phyloP scores from a whole-genome alignment of 1,140 invertebrate genomes.

The Ditylenchus dipsaci region DNA sequence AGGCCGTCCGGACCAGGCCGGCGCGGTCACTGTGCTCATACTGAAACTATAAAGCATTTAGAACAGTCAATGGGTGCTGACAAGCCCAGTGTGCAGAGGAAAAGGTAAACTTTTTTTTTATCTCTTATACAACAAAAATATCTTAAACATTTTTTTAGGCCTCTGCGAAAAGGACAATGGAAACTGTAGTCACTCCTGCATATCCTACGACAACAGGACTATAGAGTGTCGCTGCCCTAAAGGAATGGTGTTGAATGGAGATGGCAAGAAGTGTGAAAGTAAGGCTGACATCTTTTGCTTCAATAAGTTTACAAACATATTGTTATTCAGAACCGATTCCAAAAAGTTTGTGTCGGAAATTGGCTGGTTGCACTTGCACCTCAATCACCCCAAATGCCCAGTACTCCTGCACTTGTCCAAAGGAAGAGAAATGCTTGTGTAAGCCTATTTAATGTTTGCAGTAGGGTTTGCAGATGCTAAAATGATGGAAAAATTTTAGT shows the following conservation, averaged over 20 bases:
- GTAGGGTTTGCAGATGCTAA: neutral
- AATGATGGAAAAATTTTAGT: slow-evolving; percentile 30
- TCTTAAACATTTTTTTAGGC: no score
- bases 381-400: slow-evolving; percentile 49
- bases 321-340: slow-evolving; percentile 51
- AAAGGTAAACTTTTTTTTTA: slow-evolving; percentile 20
- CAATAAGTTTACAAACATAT: neutral
- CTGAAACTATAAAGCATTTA: no score
- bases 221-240: slow-evolving; percentile 55
- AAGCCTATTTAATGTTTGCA: slow-evolving; percentile 24
- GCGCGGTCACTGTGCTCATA: no score
- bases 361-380: slow-evolving; percentile 51
- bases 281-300: neutral
- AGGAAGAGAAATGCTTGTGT: slow-evolving; percentile 49
- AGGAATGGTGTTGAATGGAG: slow-evolving; percentile 49
- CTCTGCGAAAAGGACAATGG: slow-evolving; percentile 51
- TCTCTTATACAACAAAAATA: no score
- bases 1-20: no score
- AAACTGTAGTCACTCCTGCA: slow-evolving; percentile 55
- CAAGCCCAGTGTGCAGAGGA: slow-evolving; percentile 50
- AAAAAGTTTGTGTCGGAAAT: slow-evolving; percentile 51
- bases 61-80: slow-evolving; percentile 52
- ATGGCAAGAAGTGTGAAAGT: slow-evolving; percentile 55
- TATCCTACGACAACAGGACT: slow-evolving; percentile 49
- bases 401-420: slow-evolving; percentile 46